Base-by-base conservation (phyloP, 2,113 vertebrate genomes). In the Blennius ocellaris region DNA sequence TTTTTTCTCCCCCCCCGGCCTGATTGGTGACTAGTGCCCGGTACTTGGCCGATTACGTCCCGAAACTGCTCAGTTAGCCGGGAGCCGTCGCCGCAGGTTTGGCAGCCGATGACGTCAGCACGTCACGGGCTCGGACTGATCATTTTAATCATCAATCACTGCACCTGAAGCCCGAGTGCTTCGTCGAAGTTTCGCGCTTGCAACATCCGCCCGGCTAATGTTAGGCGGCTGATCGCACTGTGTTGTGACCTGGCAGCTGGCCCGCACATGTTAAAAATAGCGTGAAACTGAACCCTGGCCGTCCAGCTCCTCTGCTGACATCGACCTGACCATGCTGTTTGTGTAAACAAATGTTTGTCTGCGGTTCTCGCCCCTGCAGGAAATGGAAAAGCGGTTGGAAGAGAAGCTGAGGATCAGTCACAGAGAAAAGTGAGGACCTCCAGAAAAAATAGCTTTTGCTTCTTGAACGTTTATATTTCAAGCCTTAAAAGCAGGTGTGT, bases 311-410 rank as follows among this genome's bases (percentile, higher is more conserved):
- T 77, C 81, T 62, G 69, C 14, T 64, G 11, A 49, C 15, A 38
- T 57, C 49, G 55, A 41, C 63, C 39, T 63, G 47, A 62, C 15
- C 30, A 17, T 38, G 62, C 56, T 66, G 72, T 77, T 73, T 77
- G 75, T 70, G 53, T 43, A 57, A 56, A 59, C 62, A 8, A 65
- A 37, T 51, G 5, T 38, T 66, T 54, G 16, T 75, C 71, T 81
- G 62, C 12, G 49, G 85, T 77, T 15, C 73, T 56, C 92, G 51
- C 52, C 53, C 52, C 71, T 30, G 54, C 87, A 99, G 97, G 97
- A 98, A 94, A 99, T 99, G 95, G 97, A 99, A 88, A 96, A 96
- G 92, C 94, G 95, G 81, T 92, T 99, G 88, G 97, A 97, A 86
- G 97, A 97, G 94, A 99, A 97, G 89, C 93, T 98, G 90, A 94